Base-by-base conservation (phyloP, 2,797 vertebrate genomes). In the Ara ararauna region DNA sequence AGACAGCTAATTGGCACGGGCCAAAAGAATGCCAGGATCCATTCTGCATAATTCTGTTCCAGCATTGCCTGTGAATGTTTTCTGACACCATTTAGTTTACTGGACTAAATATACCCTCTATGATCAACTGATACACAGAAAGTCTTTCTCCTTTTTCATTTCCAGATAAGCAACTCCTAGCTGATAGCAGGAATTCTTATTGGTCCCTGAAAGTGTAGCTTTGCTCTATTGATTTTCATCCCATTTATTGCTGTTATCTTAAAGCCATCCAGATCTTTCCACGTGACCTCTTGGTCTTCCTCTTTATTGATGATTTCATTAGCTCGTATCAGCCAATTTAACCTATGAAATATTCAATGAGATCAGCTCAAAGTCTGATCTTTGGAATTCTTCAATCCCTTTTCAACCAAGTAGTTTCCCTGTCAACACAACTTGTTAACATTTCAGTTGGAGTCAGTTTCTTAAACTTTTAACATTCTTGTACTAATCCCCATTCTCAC, bases 171-270 rank as follows among this genome's bases (percentile, higher is more conserved):
- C 44, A 87, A 13, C 53, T 85, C 44, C 51, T 88, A 40, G 30
- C 71, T 82, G 84, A 92, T 87, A 93, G 50, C 64, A 90, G 80
- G 53, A 71, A 74, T 85, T 93, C 80, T 89, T 90, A 56, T 38
- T 90, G 36, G 77, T 34, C 47, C 14, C 74, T 40, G 40, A 56
- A 42, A 88, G 8, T 38, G 74, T 73, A 89, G 68, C 47, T 90
- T 92, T 93, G 51, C 60, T 67, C 19, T 89, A 80, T 74, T 87
- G 92, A 89, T 95, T 96, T 97, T 93, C n/a, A 74, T 70, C 47
- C 65, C 45, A 38, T 87, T 92, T 93, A 90, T 94, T 95, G 56
- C 81, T 16, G 14, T 85, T 93, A 87, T 85, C 92, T 90, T 47
- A 78, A 93, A 94, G 66, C 34, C 77, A 90, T 90, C 51, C 74